These are phyloP conservation scores for Drosophila pseudoananassae DNA, from an alignment of 1,140 invertebrate species.

Conservation along the genomic window DNA sequence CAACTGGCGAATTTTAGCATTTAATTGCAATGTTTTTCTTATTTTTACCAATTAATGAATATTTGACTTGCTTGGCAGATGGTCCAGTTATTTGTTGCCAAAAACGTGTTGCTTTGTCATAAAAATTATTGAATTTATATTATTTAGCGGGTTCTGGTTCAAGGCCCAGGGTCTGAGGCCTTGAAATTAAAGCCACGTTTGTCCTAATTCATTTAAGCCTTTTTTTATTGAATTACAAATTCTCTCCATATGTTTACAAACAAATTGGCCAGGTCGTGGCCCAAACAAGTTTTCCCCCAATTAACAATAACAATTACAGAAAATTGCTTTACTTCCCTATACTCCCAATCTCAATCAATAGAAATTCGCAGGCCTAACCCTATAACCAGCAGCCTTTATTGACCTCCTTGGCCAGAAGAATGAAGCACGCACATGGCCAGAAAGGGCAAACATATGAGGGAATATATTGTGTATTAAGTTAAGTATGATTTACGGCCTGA, in stretches of 20 bases:
- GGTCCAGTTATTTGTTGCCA: conserved; percentile 20
- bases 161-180: conserved; percentile 13
- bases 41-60: conserved; percentile 26
- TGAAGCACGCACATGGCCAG: conserved; percentile 30
- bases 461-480: conserved; percentile 73
- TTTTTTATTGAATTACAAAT: background rate
- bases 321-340: conserved; percentile 8
- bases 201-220: background rate
- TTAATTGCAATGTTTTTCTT: conserved; percentile 19
- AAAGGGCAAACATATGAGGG: conserved; percentile 44
- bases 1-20: conserved; percentile 29
- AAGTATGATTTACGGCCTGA: conserved; percentile 76
- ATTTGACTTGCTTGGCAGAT: conserved; percentile 32
- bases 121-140: conserved; percentile 8
- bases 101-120: conserved; percentile 32
- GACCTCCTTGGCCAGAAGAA: conserved; percentile 9
- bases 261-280: too few species aligned
- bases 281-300: background rate
- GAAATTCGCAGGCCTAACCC: conserved; percentile 21
- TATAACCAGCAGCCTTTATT: conserved; percentile 41
- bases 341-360: conserved; percentile 31
- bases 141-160: background rate
- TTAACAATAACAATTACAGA: conserved; percentile 45
- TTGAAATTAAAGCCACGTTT: background rate
- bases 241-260: background rate